Conservation (phyloP, 2,797 vertebrate species). For the Ciconia nigra region DNA sequence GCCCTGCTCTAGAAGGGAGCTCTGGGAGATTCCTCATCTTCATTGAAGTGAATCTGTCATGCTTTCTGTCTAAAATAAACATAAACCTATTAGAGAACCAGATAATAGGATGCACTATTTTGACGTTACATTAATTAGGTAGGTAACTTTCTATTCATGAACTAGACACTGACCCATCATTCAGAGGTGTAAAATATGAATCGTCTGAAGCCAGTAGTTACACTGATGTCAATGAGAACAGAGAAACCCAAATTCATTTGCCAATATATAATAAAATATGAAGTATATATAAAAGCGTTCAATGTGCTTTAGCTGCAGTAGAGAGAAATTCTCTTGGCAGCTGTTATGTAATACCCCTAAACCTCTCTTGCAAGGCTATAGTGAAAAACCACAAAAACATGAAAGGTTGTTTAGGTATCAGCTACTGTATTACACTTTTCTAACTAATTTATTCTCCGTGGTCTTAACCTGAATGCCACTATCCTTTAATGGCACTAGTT, state of each 20-base stretch:
- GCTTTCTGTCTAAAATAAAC: background rate
- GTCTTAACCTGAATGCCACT: slow-evolving; percentile 33
- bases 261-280: background rate
- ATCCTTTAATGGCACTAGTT: slow-evolving; percentile 3
- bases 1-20: background rate
- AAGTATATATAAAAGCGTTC: background rate
- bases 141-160: background rate
- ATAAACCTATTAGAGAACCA: background rate
- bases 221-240: background rate
- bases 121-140: background rate
- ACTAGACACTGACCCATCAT: background rate
- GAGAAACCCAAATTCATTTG: background rate
- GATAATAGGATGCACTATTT: fast-evolving
- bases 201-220: fast-evolving
- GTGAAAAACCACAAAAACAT: slow-evolving; percentile 25
- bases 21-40: background rate
- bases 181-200: background rate
- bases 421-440: slow-evolving; percentile 3
- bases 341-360: background rate
- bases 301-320: background rate
- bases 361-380: background rate
- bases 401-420: background rate
- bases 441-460: slow-evolving; percentile 63
- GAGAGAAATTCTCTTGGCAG: slow-evolving; percentile 28
- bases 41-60: background rate